A percentile compares a stretch with the other conserved stretches of the same genome.
These are phyloP conservation scores for Caenorhabditis tropicalis DNA, from an alignment of 1,140 invertebrate genomes.

Conservation along the genomic window DNA sequence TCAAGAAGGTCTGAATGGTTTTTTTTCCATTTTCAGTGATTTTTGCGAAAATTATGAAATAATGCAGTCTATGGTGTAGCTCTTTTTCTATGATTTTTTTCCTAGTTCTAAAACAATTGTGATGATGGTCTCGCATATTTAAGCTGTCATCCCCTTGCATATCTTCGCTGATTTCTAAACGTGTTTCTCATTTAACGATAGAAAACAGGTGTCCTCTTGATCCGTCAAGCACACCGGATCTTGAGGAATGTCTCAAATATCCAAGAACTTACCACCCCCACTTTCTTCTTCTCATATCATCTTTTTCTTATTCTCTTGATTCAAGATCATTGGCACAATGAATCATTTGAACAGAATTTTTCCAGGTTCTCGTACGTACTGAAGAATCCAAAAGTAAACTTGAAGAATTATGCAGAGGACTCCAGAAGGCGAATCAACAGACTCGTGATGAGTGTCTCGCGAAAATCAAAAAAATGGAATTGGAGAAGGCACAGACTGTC, in stretches of 20 bases:
- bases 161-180: background rate
- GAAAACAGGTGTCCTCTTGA: background rate
- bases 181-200: background rate
- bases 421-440: slow-evolving; percentile 50
- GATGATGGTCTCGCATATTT: no score
- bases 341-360: no score
- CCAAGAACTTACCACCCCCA: background rate
- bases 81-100: no score
- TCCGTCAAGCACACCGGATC: background rate
- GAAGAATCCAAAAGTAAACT: slow-evolving; percentile 51
- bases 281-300: background rate
- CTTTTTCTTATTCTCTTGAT: background rate
- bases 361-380: slow-evolving; percentile 37
- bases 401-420: slow-evolving; percentile 46
- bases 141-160: background rate
- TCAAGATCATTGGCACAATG: no score
- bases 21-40: no score
- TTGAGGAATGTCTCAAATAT: background rate
- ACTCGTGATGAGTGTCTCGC: slow-evolving; percentile 11
- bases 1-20: no score
- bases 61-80: no score
- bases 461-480: slow-evolving; percentile 37
- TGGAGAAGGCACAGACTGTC: slow-evolving; percentile 24
- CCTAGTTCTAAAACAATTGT: no score
- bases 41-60: no score